Percentiles rank a stretch among this genome's conserved stretches.
These are phyloP conservation scores for Miltochrista miniata DNA, from an alignment of 2,888 invertebrate genomes.

Conservation along the genomic window DNA sequence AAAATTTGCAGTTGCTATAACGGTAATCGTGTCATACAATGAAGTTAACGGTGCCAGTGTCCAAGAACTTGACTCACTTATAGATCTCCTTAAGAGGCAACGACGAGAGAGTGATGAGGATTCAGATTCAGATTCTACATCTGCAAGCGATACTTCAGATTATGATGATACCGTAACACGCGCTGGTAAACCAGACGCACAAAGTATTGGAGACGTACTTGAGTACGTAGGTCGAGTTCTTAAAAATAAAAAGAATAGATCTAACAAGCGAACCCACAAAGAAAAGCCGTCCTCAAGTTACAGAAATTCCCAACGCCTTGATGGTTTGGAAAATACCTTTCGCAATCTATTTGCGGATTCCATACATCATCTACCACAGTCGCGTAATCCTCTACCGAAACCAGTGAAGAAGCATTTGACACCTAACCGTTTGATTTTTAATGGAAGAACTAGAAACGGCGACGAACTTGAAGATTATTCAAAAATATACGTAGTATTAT, in stretches of 20 bases:
- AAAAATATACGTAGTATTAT: conserved; percentile 58
- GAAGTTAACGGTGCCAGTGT: conserved; percentile 5
- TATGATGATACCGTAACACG: neutral
- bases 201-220: conserved; percentile 36
- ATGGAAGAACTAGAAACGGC: conserved; percentile 9
- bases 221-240: neutral
- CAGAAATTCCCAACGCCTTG: neutral
- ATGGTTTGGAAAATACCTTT: conserved; percentile 9
- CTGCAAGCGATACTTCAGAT: conserved; percentile 13
- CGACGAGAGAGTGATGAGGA: conserved; percentile 5
- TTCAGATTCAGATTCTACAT: conserved; percentile 16
- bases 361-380: neutral
- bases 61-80: conserved; percentile 12
- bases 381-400: neutral
- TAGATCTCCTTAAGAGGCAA: conserved; percentile 17
- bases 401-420: conserved; percentile 5
- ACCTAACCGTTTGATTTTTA: conserved; percentile 18
- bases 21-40: conserved; percentile 10
- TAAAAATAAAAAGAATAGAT: neutral
- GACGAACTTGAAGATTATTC: conserved; percentile 46
- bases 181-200: conserved; percentile 23
- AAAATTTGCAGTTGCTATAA: conserved; percentile 22
- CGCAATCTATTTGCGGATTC: conserved; percentile 12
- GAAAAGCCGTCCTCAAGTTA: neutral
- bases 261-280: neutral